Conservation (phyloP, 2,113 vertebrate genomes). For the rabbit (Oryctolagus cuniculus) region DNA sequence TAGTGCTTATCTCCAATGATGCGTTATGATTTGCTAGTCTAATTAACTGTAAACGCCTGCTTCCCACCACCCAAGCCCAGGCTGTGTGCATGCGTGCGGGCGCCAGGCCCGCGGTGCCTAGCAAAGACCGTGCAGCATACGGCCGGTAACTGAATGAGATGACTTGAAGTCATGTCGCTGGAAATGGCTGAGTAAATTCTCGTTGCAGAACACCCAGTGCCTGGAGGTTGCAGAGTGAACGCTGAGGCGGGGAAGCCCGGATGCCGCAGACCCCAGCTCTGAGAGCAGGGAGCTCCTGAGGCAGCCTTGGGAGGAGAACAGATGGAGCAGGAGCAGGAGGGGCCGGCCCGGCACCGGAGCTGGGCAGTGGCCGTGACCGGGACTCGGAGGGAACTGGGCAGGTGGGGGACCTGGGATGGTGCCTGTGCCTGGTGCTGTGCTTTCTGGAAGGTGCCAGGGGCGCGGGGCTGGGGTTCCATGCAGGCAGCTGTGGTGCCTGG, state of each 20-base stretch:
- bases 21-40: background rate
- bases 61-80: background rate
- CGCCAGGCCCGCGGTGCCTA: background rate
- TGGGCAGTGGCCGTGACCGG: no score
- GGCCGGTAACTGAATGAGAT: background rate
- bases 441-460: background rate
- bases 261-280: fast-evolving
- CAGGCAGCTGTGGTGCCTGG: background rate
- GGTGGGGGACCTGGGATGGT: no score
- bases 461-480: background rate
- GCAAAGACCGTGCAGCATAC: background rate
- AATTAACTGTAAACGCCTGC: background rate
- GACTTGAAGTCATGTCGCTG: background rate
- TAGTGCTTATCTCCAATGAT: background rate
- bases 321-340: fast-evolving
- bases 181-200: background rate
- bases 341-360: background rate
- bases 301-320: background rate
- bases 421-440: background rate
- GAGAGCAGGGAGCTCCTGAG: fast-evolving
- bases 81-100: background rate
- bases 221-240: background rate
- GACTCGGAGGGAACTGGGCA: no score
- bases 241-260: fast-evolving
- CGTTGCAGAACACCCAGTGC: background rate